Evolutionary conservation across 2,797 vertebrate genomes (phyloP), one percentile per base, ranked within the genome.

Genomic region (Buphagus erythrorhynchus): DNA sequence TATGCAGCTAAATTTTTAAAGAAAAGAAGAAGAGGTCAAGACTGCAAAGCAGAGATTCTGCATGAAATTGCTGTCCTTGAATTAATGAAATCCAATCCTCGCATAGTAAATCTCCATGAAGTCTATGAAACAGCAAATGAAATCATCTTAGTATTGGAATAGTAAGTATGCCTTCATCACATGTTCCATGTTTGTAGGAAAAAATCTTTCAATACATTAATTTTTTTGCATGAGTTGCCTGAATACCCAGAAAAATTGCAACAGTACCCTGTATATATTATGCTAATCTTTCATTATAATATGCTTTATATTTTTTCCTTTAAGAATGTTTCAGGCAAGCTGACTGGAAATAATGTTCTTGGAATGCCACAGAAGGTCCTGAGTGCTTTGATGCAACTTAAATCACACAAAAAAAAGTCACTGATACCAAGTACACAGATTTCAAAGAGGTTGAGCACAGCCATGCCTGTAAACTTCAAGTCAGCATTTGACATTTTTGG

Each of bases 51-150:
- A 5, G 99, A 99, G 35, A 99, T 99, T 82, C 90, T 99, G 4
- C 99, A 99, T 29, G 99, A 99, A 98, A 98, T 99, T 97, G 99
- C 99, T 2, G 98, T 99, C 19, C 99, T 99, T 93, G 99, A 99
- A 93, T 87, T 98, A 88, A 97, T 99, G 40, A 98, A 98, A 20
- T 98, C 98, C 93, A 99, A 98, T 96, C 95, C 98, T 48, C 98
- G 96, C 2, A 98, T 99, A 87, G 98, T 99, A 93, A 99, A 99
- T 97, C 98, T 99, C 80, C 98, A 99, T 31, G 98, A 99, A 38
- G 99, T 99, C 49, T 98, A 99, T 49, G 99, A 99, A 98, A 99
- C 99, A 1, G 98, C 99, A 77, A 98, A 98, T 58, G 99, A 99
- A 97, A 98, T 99, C 49, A 98, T 99, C 86, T 93, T 99, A 26